Base-by-base conservation (phyloP, 1,140 invertebrate genomes). In the Hyles vespertilio region DNA sequence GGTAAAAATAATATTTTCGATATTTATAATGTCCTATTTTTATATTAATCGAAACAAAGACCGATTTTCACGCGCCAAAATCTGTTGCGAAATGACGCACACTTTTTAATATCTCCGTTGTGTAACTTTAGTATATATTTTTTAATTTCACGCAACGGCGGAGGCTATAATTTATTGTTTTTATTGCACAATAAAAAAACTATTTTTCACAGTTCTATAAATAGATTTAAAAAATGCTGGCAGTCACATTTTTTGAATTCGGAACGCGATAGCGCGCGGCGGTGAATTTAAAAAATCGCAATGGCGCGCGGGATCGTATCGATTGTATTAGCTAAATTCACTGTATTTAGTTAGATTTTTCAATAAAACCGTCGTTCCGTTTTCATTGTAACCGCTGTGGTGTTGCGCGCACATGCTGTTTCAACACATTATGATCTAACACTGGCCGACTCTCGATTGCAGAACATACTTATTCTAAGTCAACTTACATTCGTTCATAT, bases 401-500 rank as follows among this genome's bases (percentile, higher is more conserved):
- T 77, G 75, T 75, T 67, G 79, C 84, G 83, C 83, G 79, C 77
- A 72, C 83, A 83, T 79, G 86, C 81, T 75, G 79, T 86, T 89
- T 86, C 84, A 82, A 84, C 86, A 89, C 86, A 86, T 86, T 84
- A 87, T 89, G 86, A 89, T 86, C 86, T 89, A 89, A 89, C 86
- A 89, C 86, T 89, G 86, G 78, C 82, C 65, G 78, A 74, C 72
- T 84, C 83, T 86, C 81, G 83, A 85, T 89, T 86, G 86, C 82
- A 81, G 82, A 84, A 87, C 84, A 87, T 79, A 89, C 86, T 89
- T 89, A 89, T 89, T 89, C 86, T 89, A 89, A 89, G 84, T 89
- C 86, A 87, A 89, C 84, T 89, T 86, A 89, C 86, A 89, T 89
- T 89, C 86, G 84, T 89, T 89, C 84, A 89, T 89, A 89, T 89